phyloP scores from a whole-genome alignment of 1,140 invertebrate genomes.

The Epicauta chinensis region DNA sequence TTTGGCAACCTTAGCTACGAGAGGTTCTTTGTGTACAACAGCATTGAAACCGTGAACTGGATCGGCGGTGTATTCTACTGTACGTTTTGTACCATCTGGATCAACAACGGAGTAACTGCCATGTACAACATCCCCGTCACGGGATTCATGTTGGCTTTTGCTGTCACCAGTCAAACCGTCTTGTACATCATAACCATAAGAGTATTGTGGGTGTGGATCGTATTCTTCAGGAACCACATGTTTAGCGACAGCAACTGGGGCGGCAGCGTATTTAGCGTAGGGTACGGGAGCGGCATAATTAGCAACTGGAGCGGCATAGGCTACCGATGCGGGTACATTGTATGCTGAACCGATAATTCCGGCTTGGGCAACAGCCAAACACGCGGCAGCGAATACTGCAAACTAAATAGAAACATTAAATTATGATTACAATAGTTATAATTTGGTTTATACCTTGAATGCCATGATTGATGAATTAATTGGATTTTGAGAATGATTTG shows the following conservation, averaged over 20 bases:
- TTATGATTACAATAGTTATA: not conserved
- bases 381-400: too few relatives aligned
- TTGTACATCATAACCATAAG: conserved; percentile 52
- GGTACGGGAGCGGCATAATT: conserved; percentile 22
- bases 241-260: too few relatives aligned
- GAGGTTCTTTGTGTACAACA: too few relatives aligned
- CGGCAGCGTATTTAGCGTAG: too few relatives aligned
- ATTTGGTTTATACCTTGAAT: conserved; percentile 5
- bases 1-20: not conserved
- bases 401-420: conserved; percentile 3
- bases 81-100: conserved; percentile 30
- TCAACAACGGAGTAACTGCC: conserved; percentile 37
- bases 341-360: too few relatives aligned
- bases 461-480: conserved; percentile 5
- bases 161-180: conserved; percentile 48
- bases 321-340: too few relatives aligned
- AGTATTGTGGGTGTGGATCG: conserved; percentile 44
- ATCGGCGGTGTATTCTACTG: too few relatives aligned
- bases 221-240: too few relatives aligned
- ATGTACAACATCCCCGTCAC: conserved; percentile 19
- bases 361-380: too few relatives aligned
- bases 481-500: not conserved
- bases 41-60: too few relatives aligned
- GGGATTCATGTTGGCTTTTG: conserved; percentile 45
- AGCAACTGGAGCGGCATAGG: not conserved